Evolutionary conservation across 2,797 vertebrate genomes (phyloP).

Genomic region (Gallinago stenura): DNA sequence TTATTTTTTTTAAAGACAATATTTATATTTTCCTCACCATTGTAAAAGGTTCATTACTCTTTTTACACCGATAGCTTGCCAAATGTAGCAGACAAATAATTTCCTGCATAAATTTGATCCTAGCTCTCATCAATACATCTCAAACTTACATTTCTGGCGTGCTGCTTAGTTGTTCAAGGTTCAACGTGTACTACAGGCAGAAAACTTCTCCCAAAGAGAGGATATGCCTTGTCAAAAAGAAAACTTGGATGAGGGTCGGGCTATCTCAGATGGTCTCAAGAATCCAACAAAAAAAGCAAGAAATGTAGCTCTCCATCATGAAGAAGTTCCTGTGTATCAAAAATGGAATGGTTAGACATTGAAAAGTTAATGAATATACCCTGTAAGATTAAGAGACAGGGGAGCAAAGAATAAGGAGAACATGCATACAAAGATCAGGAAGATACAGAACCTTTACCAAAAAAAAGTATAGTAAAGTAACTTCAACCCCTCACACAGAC

Average conservation of each 20-base stretch:
- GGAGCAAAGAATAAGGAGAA: not conserved
- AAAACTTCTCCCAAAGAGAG: not conserved
- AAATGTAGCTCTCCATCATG: not conserved
- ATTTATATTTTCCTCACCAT: not conserved
- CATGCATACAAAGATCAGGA: rapidly evolving
- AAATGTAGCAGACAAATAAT: not conserved
- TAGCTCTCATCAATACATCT: not conserved
- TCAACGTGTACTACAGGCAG: rapidly evolving
- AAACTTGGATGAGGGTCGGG: not conserved
- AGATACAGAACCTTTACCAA: not conserved
- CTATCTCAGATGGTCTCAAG: slow-evolving; percentile 16
- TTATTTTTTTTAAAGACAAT: not conserved
- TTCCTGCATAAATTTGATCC: not conserved
- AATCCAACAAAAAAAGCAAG: not conserved
- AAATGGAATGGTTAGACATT: not conserved
- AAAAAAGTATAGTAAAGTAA: rapidly evolving
- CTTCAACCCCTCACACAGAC: not conserved
- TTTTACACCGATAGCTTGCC: not conserved
- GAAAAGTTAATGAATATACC: not conserved
- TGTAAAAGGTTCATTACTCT: not conserved
- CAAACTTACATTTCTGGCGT: slow-evolving; percentile 36
- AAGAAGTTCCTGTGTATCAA: not conserved
- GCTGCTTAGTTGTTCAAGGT: not conserved
- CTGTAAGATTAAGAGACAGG: not conserved
- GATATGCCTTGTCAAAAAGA: not conserved